Evolutionary conservation across 2,888 invertebrate genomes (phyloP).

Genomic region (Drosophila helvetica): DNA sequence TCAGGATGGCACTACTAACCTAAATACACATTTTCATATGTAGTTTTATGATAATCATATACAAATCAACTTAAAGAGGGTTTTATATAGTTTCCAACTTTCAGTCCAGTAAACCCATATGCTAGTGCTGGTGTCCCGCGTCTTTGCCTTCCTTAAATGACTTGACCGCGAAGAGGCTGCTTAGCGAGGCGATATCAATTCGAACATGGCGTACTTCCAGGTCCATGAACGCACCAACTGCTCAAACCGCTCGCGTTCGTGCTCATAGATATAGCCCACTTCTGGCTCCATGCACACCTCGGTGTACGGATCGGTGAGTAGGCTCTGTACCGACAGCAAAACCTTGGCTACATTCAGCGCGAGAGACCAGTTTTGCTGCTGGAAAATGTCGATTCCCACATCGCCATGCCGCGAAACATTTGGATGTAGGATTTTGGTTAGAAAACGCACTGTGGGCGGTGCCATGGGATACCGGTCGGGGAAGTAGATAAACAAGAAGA

Average conservation of each 20-base stretch:
- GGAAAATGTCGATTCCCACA: constrained; percentile 97
- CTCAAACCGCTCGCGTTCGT: constrained; percentile 90
- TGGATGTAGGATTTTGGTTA: constrained; percentile 96
- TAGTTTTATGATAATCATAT: constrained; percentile 24
- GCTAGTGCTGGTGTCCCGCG: constrained; percentile 11
- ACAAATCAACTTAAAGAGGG: constrained; percentile 37
- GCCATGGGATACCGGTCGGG: constrained; percentile 95
- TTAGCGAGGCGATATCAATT: constrained; percentile 84
- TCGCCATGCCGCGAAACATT: constrained; percentile 98
- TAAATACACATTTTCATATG: constrained; percentile 61
- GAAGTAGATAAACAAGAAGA: constrained; percentile 95
- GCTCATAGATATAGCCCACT: constrained; percentile 90
- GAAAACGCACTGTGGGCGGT: constrained; percentile 95
- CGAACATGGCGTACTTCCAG: constrained; percentile 95
- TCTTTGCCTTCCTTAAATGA: no score
- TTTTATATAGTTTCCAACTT: constrained; percentile 63
- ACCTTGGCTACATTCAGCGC: constrained; percentile 95
- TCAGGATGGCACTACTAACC: constrained; percentile 69
- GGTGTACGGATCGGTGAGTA: constrained; percentile 95
- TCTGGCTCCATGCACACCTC: constrained; percentile 95
- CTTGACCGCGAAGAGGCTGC: neutral
- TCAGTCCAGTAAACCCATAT: constrained; percentile 56
- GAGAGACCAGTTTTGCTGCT: constrained; percentile 98
- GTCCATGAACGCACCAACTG: constrained; percentile 93
- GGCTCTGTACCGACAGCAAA: constrained; percentile 93